Evolutionary conservation across 2,888 invertebrate genomes (phyloP).

Genomic region (Pyrochroa serraticornis): DNA sequence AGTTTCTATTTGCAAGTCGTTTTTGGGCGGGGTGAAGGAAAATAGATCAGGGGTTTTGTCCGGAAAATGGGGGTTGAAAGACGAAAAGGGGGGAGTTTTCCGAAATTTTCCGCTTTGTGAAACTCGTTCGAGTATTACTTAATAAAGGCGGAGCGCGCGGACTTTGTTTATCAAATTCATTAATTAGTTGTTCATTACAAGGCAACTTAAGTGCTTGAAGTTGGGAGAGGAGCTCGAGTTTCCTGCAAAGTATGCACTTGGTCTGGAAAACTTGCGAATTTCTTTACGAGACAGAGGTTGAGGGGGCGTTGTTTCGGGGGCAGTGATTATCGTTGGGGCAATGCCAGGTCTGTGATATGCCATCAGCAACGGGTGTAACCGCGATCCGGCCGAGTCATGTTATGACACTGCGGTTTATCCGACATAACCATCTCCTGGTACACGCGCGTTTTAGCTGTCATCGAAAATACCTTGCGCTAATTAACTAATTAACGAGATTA

Average conservation of each 20-base stretch:
- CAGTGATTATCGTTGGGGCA: not conserved
- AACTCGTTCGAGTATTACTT: slow-evolving; percentile 17
- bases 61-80: not conserved
- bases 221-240: slow-evolving; percentile 8
- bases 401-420: slow-evolving; percentile 39
- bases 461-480: slow-evolving; percentile 49
- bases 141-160: slow-evolving; percentile 7
- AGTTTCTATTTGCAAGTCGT: not conserved
- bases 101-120: slow-evolving; percentile 13
- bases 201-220: slow-evolving; percentile 15
- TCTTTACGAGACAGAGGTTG: not conserved
- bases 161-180: slow-evolving; percentile 31
- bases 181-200: slow-evolving; percentile 32
- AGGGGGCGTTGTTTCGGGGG: not conserved
- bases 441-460: slow-evolving; percentile 43
- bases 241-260: not conserved
- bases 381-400: slow-evolving; percentile 18
- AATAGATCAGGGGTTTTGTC: not conserved
- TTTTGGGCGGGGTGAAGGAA: not conserved
- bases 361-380: slow-evolving; percentile 6
- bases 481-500: slow-evolving; percentile 50
- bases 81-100: not conserved
- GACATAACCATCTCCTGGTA: slow-evolving; percentile 35
- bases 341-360: not conserved
- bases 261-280: slow-evolving; percentile 17